These are phyloP conservation scores for Ornithorhynchus anatinus DNA, from an alignment of 2,113 vertebrate genomes.

Conservation along the genomic window DNA sequence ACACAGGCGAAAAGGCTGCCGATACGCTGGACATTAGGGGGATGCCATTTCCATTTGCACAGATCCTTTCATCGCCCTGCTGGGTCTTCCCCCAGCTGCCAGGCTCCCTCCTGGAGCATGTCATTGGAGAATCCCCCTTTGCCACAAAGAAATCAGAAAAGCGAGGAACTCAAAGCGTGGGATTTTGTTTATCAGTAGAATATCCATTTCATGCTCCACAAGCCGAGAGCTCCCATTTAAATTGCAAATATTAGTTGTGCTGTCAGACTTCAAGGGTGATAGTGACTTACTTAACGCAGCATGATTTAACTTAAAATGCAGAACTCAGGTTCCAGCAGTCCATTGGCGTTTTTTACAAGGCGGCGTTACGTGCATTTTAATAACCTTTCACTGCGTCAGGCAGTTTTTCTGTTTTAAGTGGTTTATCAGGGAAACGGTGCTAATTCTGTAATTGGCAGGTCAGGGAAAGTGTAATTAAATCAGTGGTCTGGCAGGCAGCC, in stretches of 20 bases:
- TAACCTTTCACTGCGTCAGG: neutral
- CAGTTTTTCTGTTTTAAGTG: neutral
- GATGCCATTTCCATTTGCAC: neutral
- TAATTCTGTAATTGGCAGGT: neutral
- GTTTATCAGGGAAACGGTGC: neutral
- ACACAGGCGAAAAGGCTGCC: neutral
- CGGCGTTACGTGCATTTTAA: neutral
- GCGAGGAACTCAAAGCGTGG: neutral
- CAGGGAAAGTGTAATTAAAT: neutral
- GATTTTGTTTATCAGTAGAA: neutral
- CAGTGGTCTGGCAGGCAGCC: neutral
- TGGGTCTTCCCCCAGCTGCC: neutral
- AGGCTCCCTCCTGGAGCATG: neutral
- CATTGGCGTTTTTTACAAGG: neutral
- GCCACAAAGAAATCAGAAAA: neutral
- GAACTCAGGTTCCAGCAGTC: neutral
- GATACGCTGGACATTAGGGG: neutral
- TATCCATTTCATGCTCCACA: neutral
- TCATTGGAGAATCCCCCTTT: neutral
- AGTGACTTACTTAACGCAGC: neutral
- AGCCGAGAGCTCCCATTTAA: neutral
- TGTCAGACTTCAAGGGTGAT: neutral
- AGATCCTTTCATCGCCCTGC: neutral
- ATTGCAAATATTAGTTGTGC: neutral
- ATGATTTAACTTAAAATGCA: neutral